Conservation (phyloP, 2,888 invertebrate species). For the Brenthis daphne region DNA sequence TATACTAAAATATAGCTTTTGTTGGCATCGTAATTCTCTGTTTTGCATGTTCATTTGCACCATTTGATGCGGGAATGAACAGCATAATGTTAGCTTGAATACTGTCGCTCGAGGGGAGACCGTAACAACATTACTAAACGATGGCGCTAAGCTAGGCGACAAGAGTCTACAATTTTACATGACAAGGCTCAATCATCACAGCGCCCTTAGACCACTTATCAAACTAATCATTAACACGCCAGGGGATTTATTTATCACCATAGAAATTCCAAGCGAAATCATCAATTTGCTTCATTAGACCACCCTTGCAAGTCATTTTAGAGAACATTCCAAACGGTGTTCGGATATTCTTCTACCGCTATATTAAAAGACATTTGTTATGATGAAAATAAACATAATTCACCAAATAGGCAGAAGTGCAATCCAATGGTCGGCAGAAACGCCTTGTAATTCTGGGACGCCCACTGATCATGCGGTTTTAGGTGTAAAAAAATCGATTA, state of each 20-base stretch:
- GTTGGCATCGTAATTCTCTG: slow-evolving; percentile 5
- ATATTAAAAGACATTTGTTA: slow-evolving; percentile 66
- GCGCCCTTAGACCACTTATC: slow-evolving; percentile 42
- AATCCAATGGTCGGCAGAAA: slow-evolving; percentile 67
- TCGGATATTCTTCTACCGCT: slow-evolving; percentile 58
- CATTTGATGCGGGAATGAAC: slow-evolving; percentile 20
- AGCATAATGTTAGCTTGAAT: slow-evolving; percentile 9
- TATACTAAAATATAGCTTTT: slow-evolving; percentile 6
- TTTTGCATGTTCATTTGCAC: slow-evolving; percentile 21
- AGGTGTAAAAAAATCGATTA: slow-evolving; percentile 83
- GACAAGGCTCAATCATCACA: slow-evolving; percentile 58
- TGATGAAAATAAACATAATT: slow-evolving; percentile 78
- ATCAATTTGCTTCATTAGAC: slow-evolving; percentile 48
- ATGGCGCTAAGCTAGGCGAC: slow-evolving; percentile 16
- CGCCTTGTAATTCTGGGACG: slow-evolving; percentile 75
- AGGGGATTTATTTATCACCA: slow-evolving; percentile 13
- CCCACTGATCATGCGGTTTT: slow-evolving; percentile 77
- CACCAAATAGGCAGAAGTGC: slow-evolving; percentile 65
- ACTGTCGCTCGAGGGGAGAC: slow-evolving; percentile 15
- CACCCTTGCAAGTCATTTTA: slow-evolving; percentile 71
- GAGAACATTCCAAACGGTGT: slow-evolving; percentile 57
- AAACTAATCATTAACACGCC: slow-evolving; percentile 31
- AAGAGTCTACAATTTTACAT: slow-evolving; percentile 56
- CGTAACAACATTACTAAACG: slow-evolving; percentile 17
- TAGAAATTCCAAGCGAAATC: slow-evolving; percentile 13